Base-by-base conservation (phyloP, 2,797 vertebrate species). In the Acrossocheilus fasciatus region DNA sequence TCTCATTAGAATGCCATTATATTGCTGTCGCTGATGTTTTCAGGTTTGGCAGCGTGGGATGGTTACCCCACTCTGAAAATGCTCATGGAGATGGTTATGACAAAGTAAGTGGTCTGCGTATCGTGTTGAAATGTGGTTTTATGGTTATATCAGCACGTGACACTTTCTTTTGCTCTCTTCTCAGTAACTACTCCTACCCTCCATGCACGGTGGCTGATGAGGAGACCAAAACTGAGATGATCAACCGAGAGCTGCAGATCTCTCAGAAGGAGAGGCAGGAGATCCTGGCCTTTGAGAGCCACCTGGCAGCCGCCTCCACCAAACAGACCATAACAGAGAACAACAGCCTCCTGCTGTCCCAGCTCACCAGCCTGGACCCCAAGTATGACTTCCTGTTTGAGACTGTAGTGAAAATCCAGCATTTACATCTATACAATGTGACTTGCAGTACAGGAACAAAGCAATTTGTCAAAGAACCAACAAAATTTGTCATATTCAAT, bases 81-180 rank as follows among this genome's bases (percentile, higher is more conserved):
- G 98, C 97, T 99, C n/a, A 99, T 99, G 98, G 98, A 99, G 92
- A 99, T 99, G 98, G 98, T 98, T 87, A 99, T 99, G 98, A 99
- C 98, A 73, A 99, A 99, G 98, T 99, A 90, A 78, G 95, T 64
- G 54, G 52, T 80, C 14, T 59, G 4, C 50, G 2, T 20, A 26
- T 64, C 6, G 26, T 72, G 30, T 6, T 15, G 17, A 57, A 69
- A 66, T 62, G 30, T 62, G n/a, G 45, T 9, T 86, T 83, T 39
- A 9, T 59, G 66, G 12, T 3, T 62, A 50, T 64, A 64, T 80
- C 39, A 34, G 68, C 26, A 8, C 36, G 6, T 59, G 10, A 73
- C 76, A 26, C 1, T 77, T 36, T 17, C 0, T 72, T 62, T 15
- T 36, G 23, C 45, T 15, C 39, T 64, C 17, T 69, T 26, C 70